Conservation (phyloP, 2,113 vertebrate species). For the Megaleporinus macrocephalus region DNA sequence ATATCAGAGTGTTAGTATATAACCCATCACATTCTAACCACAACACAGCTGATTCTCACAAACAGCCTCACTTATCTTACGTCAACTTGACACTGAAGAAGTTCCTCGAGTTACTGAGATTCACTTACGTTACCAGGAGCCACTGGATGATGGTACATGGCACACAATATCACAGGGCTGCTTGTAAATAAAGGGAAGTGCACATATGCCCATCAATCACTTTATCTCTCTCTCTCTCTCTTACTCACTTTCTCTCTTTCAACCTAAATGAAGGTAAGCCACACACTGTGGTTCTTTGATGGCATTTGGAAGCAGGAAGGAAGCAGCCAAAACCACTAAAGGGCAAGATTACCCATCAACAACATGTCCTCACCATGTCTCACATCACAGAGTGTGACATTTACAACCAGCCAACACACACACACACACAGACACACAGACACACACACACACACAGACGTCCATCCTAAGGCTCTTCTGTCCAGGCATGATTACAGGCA, state of each 20-base stretch:
- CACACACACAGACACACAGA: constrained; percentile 23
- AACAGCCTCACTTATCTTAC: too few species aligned
- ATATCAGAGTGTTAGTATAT: too few species aligned
- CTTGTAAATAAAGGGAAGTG: neutral
- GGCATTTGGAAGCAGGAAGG: constrained; percentile 27
- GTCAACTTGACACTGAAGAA: too few species aligned
- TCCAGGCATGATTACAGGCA: constrained; percentile 66
- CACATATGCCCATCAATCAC: neutral
- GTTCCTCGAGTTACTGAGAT: too few species aligned
- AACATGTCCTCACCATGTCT: constrained; percentile 1
- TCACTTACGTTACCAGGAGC: too few species aligned
- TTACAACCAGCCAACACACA: constrained; percentile 34
- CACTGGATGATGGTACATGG: too few species aligned
- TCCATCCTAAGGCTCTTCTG: constrained; percentile 68
- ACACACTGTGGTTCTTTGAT: constrained; percentile 14
- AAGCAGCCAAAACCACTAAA: constrained; percentile 25
- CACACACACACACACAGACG: constrained; percentile 20
- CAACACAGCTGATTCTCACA: too few species aligned
- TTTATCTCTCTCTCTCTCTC: neutral
- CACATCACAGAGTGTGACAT: constrained; percentile 10
- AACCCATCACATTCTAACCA: too few species aligned
- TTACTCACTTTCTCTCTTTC: too few species aligned
- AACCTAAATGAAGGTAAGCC: neutral
- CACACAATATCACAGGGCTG: too few species aligned
- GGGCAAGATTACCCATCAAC: constrained; percentile 15